Evolutionary conservation across 2,797 vertebrate genomes (phyloP), one percentile per base, ranked within the genome.

Genomic region (Tiaroga cobitis): DNA sequence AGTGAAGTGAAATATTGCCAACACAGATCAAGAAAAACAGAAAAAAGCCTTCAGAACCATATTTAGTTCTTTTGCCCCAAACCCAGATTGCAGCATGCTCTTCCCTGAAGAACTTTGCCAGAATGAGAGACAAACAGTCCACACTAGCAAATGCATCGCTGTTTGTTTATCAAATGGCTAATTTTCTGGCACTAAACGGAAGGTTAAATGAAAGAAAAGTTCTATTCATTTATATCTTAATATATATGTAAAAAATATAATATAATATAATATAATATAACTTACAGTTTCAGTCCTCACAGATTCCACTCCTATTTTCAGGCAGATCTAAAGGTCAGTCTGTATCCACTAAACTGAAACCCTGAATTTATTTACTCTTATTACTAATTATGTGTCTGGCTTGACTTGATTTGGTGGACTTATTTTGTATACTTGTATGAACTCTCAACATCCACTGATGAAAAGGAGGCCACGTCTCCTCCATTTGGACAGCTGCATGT

Each of bases 401-500:
- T 78, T 85, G 61, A 46, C 80, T 21, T 67, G 34, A 43, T 13
- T 78, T 19, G 34, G 56, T 63, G 74, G 81, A 72, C 51, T 59
- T 65, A 84, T 75, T 54, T 59, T 54, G 43, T 63, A 32, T 59
- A 39, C 75, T 63, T 85, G 72, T 41, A 59, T 72, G 70, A 85
- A 84, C 85, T 86, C 13, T 87, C 61, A 54, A 69, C 65, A 86
- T 69, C 82, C 56, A 54, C 82, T 86, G 63, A 85, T 18, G 72
- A 70, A 82, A 84, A 86, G 77, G 75, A 83, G n/a, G 13, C 68
- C 74, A 29, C 70, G 49, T 80, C 59, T 78, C 49, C 70, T 65
- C 56, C 82, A 46, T 61, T 83, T 84, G 83, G 83, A 90, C 85
- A 81, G 73, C 32, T 80, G 63, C 75, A 69, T 65, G 49, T 84